These are phyloP conservation scores for Orycteropus afer DNA, from an alignment of 2,113 vertebrate genomes.

Conservation along the genomic window DNA sequence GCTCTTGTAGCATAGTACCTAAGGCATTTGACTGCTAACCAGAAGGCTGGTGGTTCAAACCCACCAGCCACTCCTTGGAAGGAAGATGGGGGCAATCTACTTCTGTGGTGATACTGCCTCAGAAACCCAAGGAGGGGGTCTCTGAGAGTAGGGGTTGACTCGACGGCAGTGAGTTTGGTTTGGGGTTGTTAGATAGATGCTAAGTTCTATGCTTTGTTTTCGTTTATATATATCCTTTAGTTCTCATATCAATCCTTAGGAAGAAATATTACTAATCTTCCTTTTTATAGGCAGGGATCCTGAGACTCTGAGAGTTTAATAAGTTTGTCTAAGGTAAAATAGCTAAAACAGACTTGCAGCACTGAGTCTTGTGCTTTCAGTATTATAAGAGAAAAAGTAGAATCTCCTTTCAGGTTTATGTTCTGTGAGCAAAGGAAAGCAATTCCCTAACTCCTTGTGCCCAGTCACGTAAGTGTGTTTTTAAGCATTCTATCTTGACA, in stretches of 20 bases:
- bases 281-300: neutral
- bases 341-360: neutral
- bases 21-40: neutral
- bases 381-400: conserved; percentile 3
- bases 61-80: neutral
- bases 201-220: conserved; percentile 9
- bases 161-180: no score
- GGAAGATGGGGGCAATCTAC: no score
- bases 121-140: no score
- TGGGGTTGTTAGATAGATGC: neutral
- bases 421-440: conserved; percentile 14
- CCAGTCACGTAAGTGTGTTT: neutral
- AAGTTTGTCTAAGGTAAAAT: neutral
- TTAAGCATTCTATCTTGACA: conserved; percentile 32
- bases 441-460: neutral
- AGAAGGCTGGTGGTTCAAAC: neutral
- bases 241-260: neutral
- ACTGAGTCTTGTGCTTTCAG: neutral
- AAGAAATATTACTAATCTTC: neutral
- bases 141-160: no score
- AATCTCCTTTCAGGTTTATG: neutral
- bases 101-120: no score
- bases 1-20: neutral
- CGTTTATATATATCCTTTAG: neutral
- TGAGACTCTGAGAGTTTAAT: neutral